Evolutionary conservation across 2,797 vertebrate species (phyloP).

Genomic region (Tokudaia muenninki): DNA sequence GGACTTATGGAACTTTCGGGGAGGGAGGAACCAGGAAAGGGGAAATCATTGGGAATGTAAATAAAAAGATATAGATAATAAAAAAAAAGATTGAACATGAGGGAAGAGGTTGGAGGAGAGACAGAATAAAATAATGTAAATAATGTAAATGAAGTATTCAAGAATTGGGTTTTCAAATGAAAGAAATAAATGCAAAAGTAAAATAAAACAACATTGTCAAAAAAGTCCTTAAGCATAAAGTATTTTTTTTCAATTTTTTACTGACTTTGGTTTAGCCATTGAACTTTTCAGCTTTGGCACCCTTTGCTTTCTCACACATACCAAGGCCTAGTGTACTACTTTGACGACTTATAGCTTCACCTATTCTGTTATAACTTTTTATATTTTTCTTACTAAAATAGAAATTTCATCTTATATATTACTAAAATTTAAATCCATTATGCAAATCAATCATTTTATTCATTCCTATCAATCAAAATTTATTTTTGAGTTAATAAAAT

Average conservation of each 20-base stretch:
- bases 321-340: background rate
- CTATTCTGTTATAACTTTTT: background rate
- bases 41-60: no score
- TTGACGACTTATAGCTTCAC: background rate
- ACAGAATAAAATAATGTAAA: background rate
- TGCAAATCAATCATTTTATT: background rate
- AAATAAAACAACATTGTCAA: background rate
- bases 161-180: background rate
- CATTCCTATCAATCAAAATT: background rate
- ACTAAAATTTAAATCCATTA: background rate
- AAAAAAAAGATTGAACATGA: background rate
- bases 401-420: background rate
- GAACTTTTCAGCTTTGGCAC: background rate
- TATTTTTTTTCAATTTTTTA: background rate
- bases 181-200: background rate
- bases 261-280: background rate
- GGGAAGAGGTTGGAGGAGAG: background rate
- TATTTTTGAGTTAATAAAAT: background rate
- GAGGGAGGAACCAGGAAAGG: no score
- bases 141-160: background rate
- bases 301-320: background rate
- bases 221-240: background rate
- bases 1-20: no score
- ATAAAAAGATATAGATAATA: no score
- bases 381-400: background rate